Base-by-base conservation (phyloP, 2,888 invertebrate genomes). In the Microchrysa polita region DNA sequence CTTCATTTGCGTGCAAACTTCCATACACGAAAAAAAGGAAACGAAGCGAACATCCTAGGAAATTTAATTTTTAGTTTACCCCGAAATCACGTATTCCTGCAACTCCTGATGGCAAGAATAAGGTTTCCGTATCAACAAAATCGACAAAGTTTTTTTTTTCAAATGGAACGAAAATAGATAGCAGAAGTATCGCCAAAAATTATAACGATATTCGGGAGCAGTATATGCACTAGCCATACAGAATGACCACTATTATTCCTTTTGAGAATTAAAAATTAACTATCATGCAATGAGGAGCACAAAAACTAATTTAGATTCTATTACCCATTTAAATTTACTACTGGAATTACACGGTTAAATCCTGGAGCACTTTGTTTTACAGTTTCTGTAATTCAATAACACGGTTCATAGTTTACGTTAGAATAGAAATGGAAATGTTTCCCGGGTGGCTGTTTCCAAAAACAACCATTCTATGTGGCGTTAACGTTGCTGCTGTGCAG, bases 271-370 rank as follows among this genome's bases (percentile, higher is more conserved):
- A 34, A 34, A 34, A 34, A 34, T 34, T 2, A 2, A 34, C 27
- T n/a, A n/a, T 48, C 48, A 2, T 48, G 14, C 4, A 12, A 48
- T 7, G 12, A 48, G 12, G 5, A n/a, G 48, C 48, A n/a, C n/a
- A n/a, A n/a, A 48, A n/a, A n/a, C 48, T 42, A 42, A 48, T 48
- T 48, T 48, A n/a, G n/a, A 48, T 48, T 48, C 48, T 48, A 48
- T 48, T 48, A 48, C 48, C 12, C 48, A 48, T 48, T 2, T 48
- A 48, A 34, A 34, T 34, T 34, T 48, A n/a, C 10, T 48, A 48
- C 48, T 34, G 27, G 27, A 34, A 34, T 34, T 34, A 34, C 27
- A 34, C 4, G 48, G 48, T n/a, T 4, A 48, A n/a, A 48, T 12
- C 5, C 48, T n/a, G 12, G 5, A 4, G 48, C 48, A 48, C 16